Evolutionary conservation across 2,888 invertebrate genomes (phyloP).

Genomic region (Callyntrura sp.): DNA sequence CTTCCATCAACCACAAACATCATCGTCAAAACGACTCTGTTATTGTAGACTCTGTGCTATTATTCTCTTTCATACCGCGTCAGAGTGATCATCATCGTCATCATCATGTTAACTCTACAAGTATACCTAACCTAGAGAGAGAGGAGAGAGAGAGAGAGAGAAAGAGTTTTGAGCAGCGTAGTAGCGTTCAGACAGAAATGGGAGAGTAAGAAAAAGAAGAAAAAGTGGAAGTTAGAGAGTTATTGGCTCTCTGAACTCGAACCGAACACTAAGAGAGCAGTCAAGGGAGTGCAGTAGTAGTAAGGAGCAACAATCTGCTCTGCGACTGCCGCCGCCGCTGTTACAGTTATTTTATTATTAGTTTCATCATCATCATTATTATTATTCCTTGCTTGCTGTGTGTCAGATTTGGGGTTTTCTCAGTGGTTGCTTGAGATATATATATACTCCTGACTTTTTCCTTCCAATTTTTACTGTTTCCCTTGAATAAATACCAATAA

Average conservation of each 20-base stretch:
- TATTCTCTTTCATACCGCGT: constrained; percentile 24
- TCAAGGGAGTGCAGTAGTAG: constrained; percentile 39
- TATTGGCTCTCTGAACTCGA: constrained; percentile 16
- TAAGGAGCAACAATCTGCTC: constrained; percentile 64
- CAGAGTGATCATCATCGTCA: constrained; percentile 26
- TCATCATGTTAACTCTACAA: not conserved
- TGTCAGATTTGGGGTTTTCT: constrained; percentile 73
- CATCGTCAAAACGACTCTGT: constrained; percentile 20
- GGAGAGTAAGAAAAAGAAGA: not conserved
- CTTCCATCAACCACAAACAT: constrained; percentile 33
- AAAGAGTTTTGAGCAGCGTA: constrained; percentile 15
- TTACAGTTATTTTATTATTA: constrained; percentile 73
- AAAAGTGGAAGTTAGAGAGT: constrained; percentile 45
- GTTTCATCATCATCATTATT: constrained; percentile 55
- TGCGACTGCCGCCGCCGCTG: constrained; percentile 13
- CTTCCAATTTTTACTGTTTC: constrained; percentile 58
- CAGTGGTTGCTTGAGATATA: constrained; percentile 60
- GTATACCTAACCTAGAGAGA: not conserved
- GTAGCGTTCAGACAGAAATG: not conserved
- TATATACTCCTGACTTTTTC: constrained; percentile 31
- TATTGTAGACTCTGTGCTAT: not conserved
- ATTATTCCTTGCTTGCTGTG: constrained; percentile 49
- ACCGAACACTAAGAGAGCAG: constrained; percentile 38
- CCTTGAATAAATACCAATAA: constrained; percentile 32
- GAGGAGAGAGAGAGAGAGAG: constrained; percentile 21